Base-by-base conservation (phyloP, 2,113 vertebrate genomes). In the Aix galericulata region DNA sequence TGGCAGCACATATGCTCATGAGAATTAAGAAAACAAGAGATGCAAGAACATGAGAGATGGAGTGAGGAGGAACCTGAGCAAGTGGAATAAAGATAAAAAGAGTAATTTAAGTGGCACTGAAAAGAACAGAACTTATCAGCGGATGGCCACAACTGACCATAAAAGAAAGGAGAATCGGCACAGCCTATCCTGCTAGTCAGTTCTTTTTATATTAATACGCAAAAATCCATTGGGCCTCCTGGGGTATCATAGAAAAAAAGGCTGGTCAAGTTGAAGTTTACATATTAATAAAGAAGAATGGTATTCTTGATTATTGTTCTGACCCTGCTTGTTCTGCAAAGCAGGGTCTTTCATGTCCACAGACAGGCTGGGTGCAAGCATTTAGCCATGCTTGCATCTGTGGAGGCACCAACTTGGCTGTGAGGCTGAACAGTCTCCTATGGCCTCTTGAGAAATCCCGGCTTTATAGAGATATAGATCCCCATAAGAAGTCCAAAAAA, bases 351-450 rank as follows among this genome's bases (percentile, higher is more conserved):
- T 23, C n/a, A 25, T 50, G 16, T 20, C 46, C 26, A 1, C 8
- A 2, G 3, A 4, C 15, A n/a, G 48, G 13, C 21, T 88, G 80
- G 20, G 62, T 17, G 9, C 26, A 9, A 9, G 13, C 16, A 2
- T 25, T 3, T 3, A 18, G 62, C 55, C 12, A 22, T 0, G 0
- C 16, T 56, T 3, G 1, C 18, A 9, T 10, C 48, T 36, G 27
- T 2, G 8, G 13, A 60, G 63, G 26, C 64, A 42, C 5, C 21
- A 84, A 44, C 11, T 11, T 59, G 66, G 17, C 14, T 2, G 1
- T 1, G 17, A n/a, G 14, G n/a, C 32, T 74, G 31, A 44, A 29
- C 6, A 31, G 46, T 0, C 36, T 56, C 7, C 31, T 32, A 17
- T 0, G 0, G 22, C 18, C 22, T 16, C 34, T 77, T 36, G 11